Evolutionary conservation across 2,888 invertebrate species (phyloP).

Genomic region (Axea sp.): DNA sequence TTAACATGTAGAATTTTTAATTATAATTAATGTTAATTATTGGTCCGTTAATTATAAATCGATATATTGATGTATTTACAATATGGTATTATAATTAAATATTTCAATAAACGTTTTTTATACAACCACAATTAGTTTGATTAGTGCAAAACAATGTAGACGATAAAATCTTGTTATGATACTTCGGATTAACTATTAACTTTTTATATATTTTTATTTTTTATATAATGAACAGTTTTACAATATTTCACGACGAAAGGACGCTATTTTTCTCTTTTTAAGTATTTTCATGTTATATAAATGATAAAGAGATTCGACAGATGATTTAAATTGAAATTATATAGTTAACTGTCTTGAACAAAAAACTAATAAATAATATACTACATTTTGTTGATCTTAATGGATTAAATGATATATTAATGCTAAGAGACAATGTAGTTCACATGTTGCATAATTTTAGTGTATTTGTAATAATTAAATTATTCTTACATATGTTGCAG

Average conservation of each 20-base stretch:
- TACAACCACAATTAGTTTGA: slow-evolving; percentile 8
- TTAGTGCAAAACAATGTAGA: not conserved
- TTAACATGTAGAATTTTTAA: not conserved
- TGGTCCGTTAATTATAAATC: slow-evolving; percentile 1
- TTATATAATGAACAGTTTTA: not conserved
- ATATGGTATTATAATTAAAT: slow-evolving; percentile 17
- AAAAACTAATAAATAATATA: not conserved
- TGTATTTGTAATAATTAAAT: slow-evolving; percentile 7
- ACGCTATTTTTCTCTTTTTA: not conserved
- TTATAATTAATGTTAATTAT: not conserved
- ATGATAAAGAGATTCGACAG: not conserved
- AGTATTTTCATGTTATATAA: not conserved
- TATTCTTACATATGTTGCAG: slow-evolving; percentile 11
- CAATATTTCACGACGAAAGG: slow-evolving; percentile 9
- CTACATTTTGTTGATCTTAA: not conserved
- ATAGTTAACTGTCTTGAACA: not conserved
- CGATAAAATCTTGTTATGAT: slow-evolving; percentile 5
- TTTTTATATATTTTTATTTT: slow-evolving; percentile 4
- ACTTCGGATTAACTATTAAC: not conserved
- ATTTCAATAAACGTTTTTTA: slow-evolving; percentile 23
- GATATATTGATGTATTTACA: slow-evolving; percentile 14
- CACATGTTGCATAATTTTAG: slow-evolving; percentile 9
- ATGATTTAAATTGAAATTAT: slow-evolving; percentile 1
- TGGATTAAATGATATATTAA: not conserved
- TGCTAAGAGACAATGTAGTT: not conserved